These are phyloP conservation scores for Turritopsis dohrnii DNA, from an alignment of 30 jellyfish, hydroid and myxozoan species.

Conservation along the genomic window DNA sequence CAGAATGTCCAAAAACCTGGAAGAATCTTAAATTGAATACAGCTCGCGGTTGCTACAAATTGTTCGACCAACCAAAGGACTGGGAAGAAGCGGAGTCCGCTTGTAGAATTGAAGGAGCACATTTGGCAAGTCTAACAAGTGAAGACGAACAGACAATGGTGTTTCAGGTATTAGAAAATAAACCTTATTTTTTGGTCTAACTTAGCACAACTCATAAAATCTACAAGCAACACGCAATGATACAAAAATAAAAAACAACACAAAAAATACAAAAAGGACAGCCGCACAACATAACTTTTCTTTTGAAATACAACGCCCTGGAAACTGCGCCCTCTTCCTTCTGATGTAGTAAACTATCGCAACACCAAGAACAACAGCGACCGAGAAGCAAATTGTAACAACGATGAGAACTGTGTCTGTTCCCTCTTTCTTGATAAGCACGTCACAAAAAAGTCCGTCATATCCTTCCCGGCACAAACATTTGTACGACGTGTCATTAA, in stretches of 20 bases:
- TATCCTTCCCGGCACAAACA: not conserved
- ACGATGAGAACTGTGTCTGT: not conserved
- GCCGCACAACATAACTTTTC: constrained; percentile 6
- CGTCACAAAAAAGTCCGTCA: constrained; percentile 3
- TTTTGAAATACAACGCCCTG: constrained; percentile 24
- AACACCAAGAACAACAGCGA: not conserved
- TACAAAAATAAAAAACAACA: not conserved
- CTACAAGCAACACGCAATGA: constrained; percentile 10
- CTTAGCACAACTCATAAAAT: not conserved
- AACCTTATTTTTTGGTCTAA: not conserved
- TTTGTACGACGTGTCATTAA: constrained; percentile 9
- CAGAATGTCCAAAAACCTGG: constrained; percentile 80
- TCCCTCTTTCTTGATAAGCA: not conserved
- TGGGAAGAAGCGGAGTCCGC: constrained; percentile 97
- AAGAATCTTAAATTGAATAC: constrained; percentile 69
- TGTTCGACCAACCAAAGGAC: constrained; percentile 53
- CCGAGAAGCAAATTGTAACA: not conserved
- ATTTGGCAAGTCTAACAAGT: constrained; percentile 69
- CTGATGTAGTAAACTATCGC: not conserved
- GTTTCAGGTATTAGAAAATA: constrained; percentile 44
- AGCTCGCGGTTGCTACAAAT: constrained; percentile 70
- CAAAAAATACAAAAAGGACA: not conserved
- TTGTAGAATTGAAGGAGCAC: constrained; percentile 64
- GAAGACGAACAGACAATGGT: constrained; percentile 97
- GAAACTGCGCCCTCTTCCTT: not conserved